Evolutionary conservation across 2,888 invertebrate genomes (phyloP).

Genomic region (Cerastis leucographa): DNA sequence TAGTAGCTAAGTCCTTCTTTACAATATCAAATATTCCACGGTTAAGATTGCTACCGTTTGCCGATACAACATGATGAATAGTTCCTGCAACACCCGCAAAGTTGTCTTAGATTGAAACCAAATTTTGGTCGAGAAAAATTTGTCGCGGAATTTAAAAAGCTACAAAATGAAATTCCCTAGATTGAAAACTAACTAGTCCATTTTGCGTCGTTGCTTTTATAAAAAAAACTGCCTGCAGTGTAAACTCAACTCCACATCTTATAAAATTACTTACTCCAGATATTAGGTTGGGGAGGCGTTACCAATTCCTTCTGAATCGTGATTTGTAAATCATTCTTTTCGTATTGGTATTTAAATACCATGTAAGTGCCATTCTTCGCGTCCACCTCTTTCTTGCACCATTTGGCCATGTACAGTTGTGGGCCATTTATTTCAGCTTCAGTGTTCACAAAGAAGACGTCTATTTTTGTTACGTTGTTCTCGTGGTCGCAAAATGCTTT

Average conservation of each 20-base stretch:
- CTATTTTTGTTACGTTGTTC: slow-evolving; percentile 56
- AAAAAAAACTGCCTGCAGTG: background rate
- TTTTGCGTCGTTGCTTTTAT: background rate
- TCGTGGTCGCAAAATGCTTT: slow-evolving; percentile 71
- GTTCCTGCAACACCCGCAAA: background rate
- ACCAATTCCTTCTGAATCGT: slow-evolving; percentile 82
- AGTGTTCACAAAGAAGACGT: slow-evolving; percentile 69
- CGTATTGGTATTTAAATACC: slow-evolving; percentile 77
- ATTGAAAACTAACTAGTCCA: background rate
- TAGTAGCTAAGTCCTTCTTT: background rate
- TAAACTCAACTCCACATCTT: background rate
- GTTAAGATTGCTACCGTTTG: background rate
- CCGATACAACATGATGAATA: background rate
- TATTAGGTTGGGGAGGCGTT: slow-evolving; percentile 71
- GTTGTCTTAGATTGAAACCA: background rate
- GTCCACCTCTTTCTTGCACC: slow-evolving; percentile 74
- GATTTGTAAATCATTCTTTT: slow-evolving; percentile 69
- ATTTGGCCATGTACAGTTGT: slow-evolving; percentile 71
- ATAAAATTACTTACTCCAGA: slow-evolving; percentile 76
- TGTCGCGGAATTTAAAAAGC: background rate
- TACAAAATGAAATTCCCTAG: background rate
- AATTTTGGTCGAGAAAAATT: background rate
- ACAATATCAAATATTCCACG: background rate
- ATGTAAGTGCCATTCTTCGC: slow-evolving; percentile 70
- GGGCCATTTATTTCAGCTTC: slow-evolving; percentile 72